phyloP scores from a whole-genome alignment of 2,113 vertebrate species.

The Forbesichthys papilliferus region DNA sequence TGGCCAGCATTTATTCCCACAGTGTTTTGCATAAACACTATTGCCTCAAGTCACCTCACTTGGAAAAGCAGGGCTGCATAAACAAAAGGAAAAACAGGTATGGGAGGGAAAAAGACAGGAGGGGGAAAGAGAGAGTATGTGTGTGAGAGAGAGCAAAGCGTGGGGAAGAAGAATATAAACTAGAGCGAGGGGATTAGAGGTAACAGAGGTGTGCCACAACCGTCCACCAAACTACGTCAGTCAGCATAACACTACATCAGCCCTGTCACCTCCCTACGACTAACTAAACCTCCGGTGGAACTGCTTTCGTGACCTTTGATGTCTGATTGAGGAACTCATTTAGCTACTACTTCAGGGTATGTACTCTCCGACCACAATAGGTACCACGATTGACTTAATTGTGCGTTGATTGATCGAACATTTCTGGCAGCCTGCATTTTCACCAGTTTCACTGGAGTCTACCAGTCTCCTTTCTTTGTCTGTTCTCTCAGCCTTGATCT shows the following conservation, averaged over 20 bases:
- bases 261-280: too few species aligned
- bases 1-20: constrained; percentile 61
- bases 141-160: too few species aligned
- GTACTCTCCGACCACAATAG: neutral
- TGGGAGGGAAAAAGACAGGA: constrained; percentile 2
- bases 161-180: neutral
- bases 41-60: constrained; percentile 73
- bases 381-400: too few species aligned
- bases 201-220: constrained; percentile 29
- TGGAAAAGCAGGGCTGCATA: constrained; percentile 66
- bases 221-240: constrained; percentile 25
- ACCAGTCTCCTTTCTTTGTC: too few species aligned
- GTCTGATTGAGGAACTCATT: neutral
- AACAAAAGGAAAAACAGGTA: constrained; percentile 50
- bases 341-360: neutral
- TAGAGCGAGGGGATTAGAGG: constrained; percentile 33
- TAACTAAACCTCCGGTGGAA: constrained; percentile 15
- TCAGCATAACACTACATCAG: constrained; percentile 30
- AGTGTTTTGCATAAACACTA: constrained; percentile 70
- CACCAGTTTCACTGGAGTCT: too few species aligned
- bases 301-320: constrained; percentile 24
- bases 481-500: too few species aligned
- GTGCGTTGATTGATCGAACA: too few species aligned
- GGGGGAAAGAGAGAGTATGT: too few species aligned
- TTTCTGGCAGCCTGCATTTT: too few species aligned